A percentile compares a stretch with the other conserved stretches of the same genome.
Conservation (phyloP, 1,140 invertebrate genomes). For the Pseudomyrmex sp. region DNA sequence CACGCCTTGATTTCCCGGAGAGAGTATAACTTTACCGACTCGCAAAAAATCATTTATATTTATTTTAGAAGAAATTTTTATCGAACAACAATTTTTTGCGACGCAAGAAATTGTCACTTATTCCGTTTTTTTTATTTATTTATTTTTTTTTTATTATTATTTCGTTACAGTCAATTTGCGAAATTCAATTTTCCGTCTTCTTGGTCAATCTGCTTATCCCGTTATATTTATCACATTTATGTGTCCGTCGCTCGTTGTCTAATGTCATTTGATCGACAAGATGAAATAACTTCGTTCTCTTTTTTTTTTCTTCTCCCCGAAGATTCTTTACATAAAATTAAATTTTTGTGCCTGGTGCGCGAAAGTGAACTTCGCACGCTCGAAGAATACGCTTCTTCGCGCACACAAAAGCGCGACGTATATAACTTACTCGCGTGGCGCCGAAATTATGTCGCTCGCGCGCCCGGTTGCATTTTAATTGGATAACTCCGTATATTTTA, state of each 20-base stretch:
- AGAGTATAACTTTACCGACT: too few relatives aligned
- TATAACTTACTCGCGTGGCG: background rate
- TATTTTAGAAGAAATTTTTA: background rate
- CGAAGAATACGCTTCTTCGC: slow-evolving; percentile 11
- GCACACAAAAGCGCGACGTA: slow-evolving; percentile 6
- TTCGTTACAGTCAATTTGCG: background rate
- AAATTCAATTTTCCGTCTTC: background rate
- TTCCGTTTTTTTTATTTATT: too few relatives aligned
- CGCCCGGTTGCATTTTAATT: slow-evolving; percentile 40
- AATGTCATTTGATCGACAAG: background rate
- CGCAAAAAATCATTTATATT: slow-evolving; percentile 5
- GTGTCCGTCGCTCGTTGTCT: background rate
- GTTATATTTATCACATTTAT: background rate
- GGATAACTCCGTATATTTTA: slow-evolving; percentile 20
- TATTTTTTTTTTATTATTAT: background rate
- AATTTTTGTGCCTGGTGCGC: background rate
- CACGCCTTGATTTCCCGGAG: slow-evolving; percentile 12
- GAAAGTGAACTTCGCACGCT: background rate
- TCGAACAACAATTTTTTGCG: background rate
- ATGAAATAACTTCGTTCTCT: background rate
- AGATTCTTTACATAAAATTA: background rate
- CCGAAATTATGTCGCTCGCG: slow-evolving; percentile 46
- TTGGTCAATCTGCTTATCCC: background rate
- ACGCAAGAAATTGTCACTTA: background rate
- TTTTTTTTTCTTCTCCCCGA: background rate